Percentiles rank a stretch among this genome's conserved stretches.
phyloP scores from a whole-genome alignment of 2,113 vertebrate species.

The Murina feae region DNA sequence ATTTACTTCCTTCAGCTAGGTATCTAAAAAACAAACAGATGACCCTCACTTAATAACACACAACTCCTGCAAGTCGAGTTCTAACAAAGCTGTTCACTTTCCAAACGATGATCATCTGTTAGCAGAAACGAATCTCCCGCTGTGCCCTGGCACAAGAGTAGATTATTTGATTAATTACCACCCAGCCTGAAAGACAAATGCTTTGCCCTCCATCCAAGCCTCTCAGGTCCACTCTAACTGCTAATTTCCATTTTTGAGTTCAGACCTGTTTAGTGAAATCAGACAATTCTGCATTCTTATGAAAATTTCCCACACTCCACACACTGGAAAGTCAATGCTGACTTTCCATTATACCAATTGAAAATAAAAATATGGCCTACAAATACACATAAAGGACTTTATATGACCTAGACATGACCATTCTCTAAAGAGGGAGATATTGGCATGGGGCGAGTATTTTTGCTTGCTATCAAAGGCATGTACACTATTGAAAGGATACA shows the following conservation, averaged over 20 bases:
- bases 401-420: background rate
- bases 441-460: background rate
- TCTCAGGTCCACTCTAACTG: background rate
- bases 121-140: background rate
- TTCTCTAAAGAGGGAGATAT: background rate
- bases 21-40: background rate
- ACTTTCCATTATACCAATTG: background rate
- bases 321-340: background rate
- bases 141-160: background rate
- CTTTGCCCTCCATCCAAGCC: background rate
- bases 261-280: background rate
- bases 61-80: background rate
- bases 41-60: background rate
- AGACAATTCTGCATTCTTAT: background rate
- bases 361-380: background rate
- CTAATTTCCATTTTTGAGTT: slow-evolving; percentile 1
- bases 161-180: slow-evolving; percentile 40
- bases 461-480: background rate
- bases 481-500: background rate
- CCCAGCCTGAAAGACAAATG: background rate
- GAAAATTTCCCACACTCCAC: background rate
- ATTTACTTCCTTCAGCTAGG: background rate
- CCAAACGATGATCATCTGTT: background rate
- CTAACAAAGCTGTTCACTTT: background rate
- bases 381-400: background rate